Base-by-base conservation (phyloP, 1,140 invertebrate species). In the Cardiocondyla obscurior region DNA sequence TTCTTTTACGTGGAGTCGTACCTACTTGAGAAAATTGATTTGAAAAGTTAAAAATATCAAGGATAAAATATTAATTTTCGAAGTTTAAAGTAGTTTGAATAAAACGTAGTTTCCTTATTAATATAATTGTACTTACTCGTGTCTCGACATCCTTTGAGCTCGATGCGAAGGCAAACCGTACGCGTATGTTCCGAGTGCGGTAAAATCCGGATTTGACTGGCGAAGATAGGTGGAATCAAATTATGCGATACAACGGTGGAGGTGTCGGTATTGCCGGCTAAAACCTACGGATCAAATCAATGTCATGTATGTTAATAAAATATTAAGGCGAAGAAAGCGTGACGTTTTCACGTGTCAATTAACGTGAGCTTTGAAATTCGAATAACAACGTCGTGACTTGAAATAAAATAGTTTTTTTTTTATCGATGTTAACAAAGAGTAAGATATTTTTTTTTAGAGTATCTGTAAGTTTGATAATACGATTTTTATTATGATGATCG, bases 91-190 rank as follows among this genome's bases (percentile, higher is more conserved):
- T 22, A 51, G 2, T 46, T 46, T 57, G n/a, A 42, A 10, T 16
- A 19, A 0, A 79, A 70, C 12, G 76, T 7, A 33, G 33, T n/a
- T 6, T 16, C n/a, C n/a, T 62, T 73, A 3, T 7, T 44, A 7
- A 16, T 28, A 10, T 30, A n/a, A 39, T 77, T 46, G 30, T 88
- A 93, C 94, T 95, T 91, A 96, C 96, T 95, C 88, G 93, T 94
- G 88, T 95, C 95, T 77, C 90, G 91, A 90, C 96, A 97, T 36
- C 96, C 96, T 85, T 95, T 94, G 60, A 97, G 91, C 89, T 97
- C 96, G 72, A 97, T 94, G 28, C 96, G 94, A 81, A 97, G 93
- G 91, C 96, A 97, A 58, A 97, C 95, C 4, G 96, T 97, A 57
- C 96, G 94, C 19, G 95, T 92, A 86, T 96, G 95, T 39, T 96